phyloP scores from a whole-genome alignment of 2,113 vertebrate species.

The Chionodraco myersi region DNA sequence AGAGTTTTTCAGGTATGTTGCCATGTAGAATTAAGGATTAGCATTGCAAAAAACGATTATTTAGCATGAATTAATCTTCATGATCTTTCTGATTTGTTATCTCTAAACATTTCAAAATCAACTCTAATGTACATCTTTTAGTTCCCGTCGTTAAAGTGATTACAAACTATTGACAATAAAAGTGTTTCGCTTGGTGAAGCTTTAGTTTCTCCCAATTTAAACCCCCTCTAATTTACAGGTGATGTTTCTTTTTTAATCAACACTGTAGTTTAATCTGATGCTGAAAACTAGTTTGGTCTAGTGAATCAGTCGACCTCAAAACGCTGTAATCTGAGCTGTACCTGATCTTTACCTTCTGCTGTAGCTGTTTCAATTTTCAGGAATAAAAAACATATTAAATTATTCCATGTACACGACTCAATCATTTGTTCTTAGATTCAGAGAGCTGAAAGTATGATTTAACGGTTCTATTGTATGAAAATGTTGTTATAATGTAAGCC shows the following conservation, averaged over 20 bases:
- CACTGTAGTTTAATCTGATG: constrained; percentile 22
- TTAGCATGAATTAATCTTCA: background rate
- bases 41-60: background rate
- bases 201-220: background rate
- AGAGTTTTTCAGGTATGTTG: background rate
- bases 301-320: constrained; percentile 43
- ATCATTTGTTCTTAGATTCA: background rate
- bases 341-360: constrained; percentile 47
- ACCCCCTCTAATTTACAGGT: constrained; percentile 1
- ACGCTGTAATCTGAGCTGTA: constrained; percentile 45
- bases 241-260: background rate
- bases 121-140: background rate
- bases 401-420: background rate
- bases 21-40: constrained; percentile 5
- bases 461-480: background rate
- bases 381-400: constrained; percentile 58
- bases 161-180: background rate
- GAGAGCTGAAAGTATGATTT: too few species aligned
- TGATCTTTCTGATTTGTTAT: constrained; percentile 11
- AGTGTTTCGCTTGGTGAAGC: background rate
- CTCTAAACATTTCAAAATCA: background rate
- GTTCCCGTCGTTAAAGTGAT: too few species aligned
- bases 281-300: constrained; percentile 26
- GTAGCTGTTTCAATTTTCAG: constrained; percentile 57
- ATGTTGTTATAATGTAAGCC: too few species aligned